phyloP scores from a whole-genome alignment of 2,888 invertebrate species.

The Apeira syringaria region DNA sequence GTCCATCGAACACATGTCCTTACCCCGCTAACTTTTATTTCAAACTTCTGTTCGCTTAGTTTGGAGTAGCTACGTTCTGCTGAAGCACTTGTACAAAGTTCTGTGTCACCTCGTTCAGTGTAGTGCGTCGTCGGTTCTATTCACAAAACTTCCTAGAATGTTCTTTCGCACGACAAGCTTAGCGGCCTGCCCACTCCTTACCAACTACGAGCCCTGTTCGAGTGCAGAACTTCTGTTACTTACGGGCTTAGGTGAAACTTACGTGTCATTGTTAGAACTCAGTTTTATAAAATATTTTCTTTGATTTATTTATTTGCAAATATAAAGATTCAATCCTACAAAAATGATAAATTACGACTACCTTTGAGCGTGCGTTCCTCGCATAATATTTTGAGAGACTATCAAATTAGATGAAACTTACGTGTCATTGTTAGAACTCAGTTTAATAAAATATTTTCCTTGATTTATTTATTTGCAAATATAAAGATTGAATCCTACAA shows the following conservation, averaged over 20 bases:
- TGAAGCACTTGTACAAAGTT: constrained; percentile 59
- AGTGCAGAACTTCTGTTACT: constrained; percentile 57
- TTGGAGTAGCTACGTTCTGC: constrained; percentile 48
- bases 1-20: constrained; percentile 31
- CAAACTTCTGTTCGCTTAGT: constrained; percentile 43
- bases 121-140: constrained; percentile 61
- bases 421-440: too few species aligned
- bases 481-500: constrained; percentile 25
- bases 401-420: too few species aligned
- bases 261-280: constrained; percentile 56
- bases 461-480: constrained; percentile 23
- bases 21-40: constrained; percentile 39
- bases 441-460: constrained; percentile 40
- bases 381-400: constrained; percentile 47
- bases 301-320: constrained; percentile 23
- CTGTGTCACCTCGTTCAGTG: constrained; percentile 60
- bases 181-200: constrained; percentile 66
- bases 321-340: constrained; percentile 25
- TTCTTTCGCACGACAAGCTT: constrained; percentile 75
- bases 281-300: constrained; percentile 43
- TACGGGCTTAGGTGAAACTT: constrained; percentile 33
- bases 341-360: constrained; percentile 29
- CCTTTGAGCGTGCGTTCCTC: constrained; percentile 33
- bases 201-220: constrained; percentile 68
- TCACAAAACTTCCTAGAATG: constrained; percentile 59